phyloP scores from a whole-genome alignment of 2,888 invertebrate species.

The Barypeithes pellucidus region DNA sequence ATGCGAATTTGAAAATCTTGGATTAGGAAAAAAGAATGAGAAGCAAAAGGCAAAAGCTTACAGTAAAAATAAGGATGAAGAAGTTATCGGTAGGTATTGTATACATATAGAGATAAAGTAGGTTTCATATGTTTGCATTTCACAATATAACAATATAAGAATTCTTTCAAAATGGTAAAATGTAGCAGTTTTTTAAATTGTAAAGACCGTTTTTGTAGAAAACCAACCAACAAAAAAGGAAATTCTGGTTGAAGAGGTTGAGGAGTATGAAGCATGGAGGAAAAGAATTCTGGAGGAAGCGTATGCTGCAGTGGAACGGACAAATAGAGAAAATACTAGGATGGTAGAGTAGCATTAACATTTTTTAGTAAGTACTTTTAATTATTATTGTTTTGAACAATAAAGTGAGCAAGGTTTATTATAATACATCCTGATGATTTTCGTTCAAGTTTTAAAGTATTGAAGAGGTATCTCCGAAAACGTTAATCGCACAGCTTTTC shows the following conservation, averaged over 20 bases:
- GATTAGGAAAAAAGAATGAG: conserved; percentile 35
- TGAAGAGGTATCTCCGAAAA: too few species aligned
- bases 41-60: conserved; percentile 39
- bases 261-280: conserved; percentile 78
- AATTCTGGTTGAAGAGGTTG: conserved; percentile 67
- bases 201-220: not conserved
- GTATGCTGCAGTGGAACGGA: conserved; percentile 49
- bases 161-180: too few species aligned
- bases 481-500: too few species aligned
- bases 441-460: too few species aligned
- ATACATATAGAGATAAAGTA: too few species aligned
- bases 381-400: too few species aligned
- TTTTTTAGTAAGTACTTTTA: not conserved
- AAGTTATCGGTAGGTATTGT: conserved; percentile 32
- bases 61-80: conserved; percentile 35
- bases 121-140: too few species aligned
- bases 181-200: too few species aligned
- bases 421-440: too few species aligned
- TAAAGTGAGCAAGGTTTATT: too few species aligned
- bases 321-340: not conserved
- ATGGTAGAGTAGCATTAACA: not conserved
- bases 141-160: too few species aligned
- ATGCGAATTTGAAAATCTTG: conserved; percentile 74
- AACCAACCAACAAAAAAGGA: conserved; percentile 33
- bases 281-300: conserved; percentile 74